Percentiles rank a stretch among this genome's conserved stretches.
These are phyloP conservation scores for Cepaea hortensis DNA, from an alignment of 2,888 invertebrate species.

Conservation along the genomic window DNA sequence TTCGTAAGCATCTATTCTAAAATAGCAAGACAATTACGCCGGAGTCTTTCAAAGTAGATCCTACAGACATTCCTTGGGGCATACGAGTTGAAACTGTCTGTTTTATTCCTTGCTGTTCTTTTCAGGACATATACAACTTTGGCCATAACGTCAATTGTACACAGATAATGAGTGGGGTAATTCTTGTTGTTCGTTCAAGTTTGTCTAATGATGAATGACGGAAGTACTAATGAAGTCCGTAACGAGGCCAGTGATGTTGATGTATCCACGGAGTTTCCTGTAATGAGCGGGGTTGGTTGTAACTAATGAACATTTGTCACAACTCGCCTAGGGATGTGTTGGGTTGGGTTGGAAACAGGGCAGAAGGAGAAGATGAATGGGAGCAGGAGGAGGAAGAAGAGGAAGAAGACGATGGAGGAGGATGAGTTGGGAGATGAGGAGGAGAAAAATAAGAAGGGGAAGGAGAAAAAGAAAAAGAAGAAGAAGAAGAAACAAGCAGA, in stretches of 20 bases:
- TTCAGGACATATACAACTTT: too few relatives aligned
- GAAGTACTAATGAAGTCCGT: background rate
- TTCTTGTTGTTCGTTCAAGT: background rate
- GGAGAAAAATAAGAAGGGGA: too few relatives aligned
- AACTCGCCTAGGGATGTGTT: background rate
- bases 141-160: background rate
- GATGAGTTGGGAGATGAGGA: background rate
- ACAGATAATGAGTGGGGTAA: background rate
- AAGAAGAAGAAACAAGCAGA: too few relatives aligned
- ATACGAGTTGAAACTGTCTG: too few relatives aligned
- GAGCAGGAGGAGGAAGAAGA: background rate
- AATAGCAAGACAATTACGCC: too few relatives aligned
- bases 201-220: background rate
- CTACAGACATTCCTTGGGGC: too few relatives aligned
- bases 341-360: background rate
- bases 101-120: too few relatives aligned
- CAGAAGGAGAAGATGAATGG: background rate
- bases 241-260: constrained; percentile 1
- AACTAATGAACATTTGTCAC: background rate
- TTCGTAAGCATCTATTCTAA: too few relatives aligned
- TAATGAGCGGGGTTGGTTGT: background rate
- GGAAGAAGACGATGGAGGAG: background rate
- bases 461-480: too few relatives aligned
- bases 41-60: too few relatives aligned
- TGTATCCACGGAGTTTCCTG: background rate